Evolutionary conservation across 2,113 vertebrate species (phyloP).

Genomic region (Baryphthengus martii): DNA sequence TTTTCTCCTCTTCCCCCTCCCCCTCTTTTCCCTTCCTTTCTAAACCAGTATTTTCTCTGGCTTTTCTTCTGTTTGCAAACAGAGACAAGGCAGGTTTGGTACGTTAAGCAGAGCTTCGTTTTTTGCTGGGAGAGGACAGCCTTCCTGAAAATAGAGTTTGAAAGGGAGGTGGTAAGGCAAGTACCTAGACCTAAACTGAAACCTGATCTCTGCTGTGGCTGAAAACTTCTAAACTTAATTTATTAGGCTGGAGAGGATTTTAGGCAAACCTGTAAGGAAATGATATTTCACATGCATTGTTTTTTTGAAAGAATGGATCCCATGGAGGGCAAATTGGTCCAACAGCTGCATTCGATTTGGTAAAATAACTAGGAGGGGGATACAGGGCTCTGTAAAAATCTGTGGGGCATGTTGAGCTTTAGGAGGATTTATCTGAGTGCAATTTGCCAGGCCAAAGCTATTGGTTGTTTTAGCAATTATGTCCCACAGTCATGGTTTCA

Average conservation of each 20-base stretch:
- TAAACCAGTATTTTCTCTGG: conserved; percentile 35
- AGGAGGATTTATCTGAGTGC: conserved; percentile 69
- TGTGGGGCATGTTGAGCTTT: conserved; percentile 65
- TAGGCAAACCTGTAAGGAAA: conserved; percentile 75
- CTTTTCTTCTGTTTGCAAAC: conserved; percentile 32
- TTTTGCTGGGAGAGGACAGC: not conserved
- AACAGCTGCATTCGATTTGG: conserved; percentile 78
- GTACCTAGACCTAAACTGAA: conserved; percentile 59
- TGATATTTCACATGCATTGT: conserved; percentile 70
- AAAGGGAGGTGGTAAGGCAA: not conserved
- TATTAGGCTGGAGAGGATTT: conserved; percentile 71
- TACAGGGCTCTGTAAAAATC: conserved; percentile 56
- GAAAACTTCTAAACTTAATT: conserved; percentile 72
- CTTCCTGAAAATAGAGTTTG: not conserved
- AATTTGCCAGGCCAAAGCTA: conserved; percentile 48
- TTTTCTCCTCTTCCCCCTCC: conserved; percentile 4
- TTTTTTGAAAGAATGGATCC: conserved; percentile 67
- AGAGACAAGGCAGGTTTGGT: not conserved
- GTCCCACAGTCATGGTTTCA: not conserved
- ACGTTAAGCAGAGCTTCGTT: not conserved
- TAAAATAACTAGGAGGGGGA: conserved; percentile 65
- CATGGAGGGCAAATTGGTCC: conserved; percentile 62
- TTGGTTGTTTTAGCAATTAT: conserved; percentile 13
- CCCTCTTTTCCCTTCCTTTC: conserved; percentile 8
- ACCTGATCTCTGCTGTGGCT: conserved; percentile 58